Evolutionary conservation across 2,113 vertebrate species (phyloP).

Genomic region (Cariama cristata): DNA sequence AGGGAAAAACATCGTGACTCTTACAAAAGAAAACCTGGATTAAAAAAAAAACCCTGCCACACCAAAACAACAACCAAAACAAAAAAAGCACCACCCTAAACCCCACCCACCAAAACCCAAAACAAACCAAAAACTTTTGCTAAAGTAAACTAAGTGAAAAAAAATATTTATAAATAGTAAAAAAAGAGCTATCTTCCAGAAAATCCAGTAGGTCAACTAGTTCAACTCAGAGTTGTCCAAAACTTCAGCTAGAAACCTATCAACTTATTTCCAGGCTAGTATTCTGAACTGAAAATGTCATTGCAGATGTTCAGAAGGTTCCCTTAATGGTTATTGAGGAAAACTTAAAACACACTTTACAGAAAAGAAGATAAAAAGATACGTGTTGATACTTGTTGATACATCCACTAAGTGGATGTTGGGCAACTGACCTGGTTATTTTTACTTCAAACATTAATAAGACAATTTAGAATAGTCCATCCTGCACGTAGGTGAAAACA

Average conservation of each 20-base stretch:
- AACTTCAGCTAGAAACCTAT: not conserved
- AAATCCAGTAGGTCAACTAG: not conserved
- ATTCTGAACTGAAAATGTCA: not conserved
- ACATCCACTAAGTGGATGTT: not conserved
- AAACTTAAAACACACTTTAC: not conserved
- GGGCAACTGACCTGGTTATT: not conserved
- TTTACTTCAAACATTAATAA: not conserved
- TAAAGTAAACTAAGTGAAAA: not conserved
- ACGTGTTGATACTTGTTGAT: not conserved
- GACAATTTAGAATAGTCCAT: not conserved
- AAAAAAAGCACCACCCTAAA: not conserved
- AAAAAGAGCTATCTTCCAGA: not conserved
- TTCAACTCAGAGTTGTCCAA: not conserved
- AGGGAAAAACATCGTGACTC: not conserved
- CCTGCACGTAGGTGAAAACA: not conserved
- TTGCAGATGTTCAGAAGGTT: not conserved
- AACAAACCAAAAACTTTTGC: not conserved
- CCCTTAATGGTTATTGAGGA: not conserved
- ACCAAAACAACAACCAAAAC: not conserved
- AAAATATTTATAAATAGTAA: not conserved
- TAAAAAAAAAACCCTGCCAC: not conserved
- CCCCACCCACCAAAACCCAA: not conserved
- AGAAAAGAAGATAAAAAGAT: not conserved
- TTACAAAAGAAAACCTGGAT: not conserved
- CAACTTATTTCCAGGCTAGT: not conserved